phyloP scores from a whole-genome alignment of 2,888 invertebrate species.

The Epistrophe eligans region DNA sequence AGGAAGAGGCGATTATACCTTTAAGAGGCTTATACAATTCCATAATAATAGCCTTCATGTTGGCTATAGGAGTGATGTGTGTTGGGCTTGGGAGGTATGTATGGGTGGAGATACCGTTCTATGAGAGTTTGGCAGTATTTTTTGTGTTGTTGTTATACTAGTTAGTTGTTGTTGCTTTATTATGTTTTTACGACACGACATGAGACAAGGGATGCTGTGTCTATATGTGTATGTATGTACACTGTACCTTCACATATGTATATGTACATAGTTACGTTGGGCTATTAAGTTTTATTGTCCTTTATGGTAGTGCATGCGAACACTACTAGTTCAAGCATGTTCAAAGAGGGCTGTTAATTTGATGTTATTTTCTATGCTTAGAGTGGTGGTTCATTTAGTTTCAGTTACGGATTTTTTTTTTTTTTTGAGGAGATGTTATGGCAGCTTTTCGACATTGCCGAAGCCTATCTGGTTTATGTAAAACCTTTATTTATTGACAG shows the following conservation, averaged over 20 bases:
- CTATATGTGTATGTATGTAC: too few species aligned
- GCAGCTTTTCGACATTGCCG: constrained; percentile 34
- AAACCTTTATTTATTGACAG: constrained; percentile 35
- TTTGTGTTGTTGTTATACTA: constrained; percentile 1
- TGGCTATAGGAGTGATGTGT: not conserved
- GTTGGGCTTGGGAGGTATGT: not conserved
- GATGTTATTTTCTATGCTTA: constrained; percentile 44
- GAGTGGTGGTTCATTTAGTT: constrained; percentile 29
- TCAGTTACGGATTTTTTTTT: not conserved
- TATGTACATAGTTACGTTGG: constrained; percentile 12
- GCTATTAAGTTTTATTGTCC: constrained; percentile 60
- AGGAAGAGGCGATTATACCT: constrained; percentile 57
- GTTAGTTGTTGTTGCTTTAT: constrained; percentile 22
- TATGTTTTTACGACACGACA: constrained; percentile 42
- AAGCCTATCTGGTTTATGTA: constrained; percentile 28
- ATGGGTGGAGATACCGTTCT: not conserved
- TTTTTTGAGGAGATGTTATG: constrained; percentile 15
- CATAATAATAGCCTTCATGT: constrained; percentile 26
- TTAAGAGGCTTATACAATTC: constrained; percentile 59
- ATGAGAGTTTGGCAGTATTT: not conserved
- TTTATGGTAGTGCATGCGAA: constrained; percentile 22
- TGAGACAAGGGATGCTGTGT: not conserved
- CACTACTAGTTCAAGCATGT: constrained; percentile 55
- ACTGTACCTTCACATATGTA: not conserved
- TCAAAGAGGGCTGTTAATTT: constrained; percentile 54